Percentiles rank a stretch among this genome's conserved stretches.
phyloP scores from a whole-genome alignment of 2,797 vertebrate species.

The Gallinago nigripennis region DNA sequence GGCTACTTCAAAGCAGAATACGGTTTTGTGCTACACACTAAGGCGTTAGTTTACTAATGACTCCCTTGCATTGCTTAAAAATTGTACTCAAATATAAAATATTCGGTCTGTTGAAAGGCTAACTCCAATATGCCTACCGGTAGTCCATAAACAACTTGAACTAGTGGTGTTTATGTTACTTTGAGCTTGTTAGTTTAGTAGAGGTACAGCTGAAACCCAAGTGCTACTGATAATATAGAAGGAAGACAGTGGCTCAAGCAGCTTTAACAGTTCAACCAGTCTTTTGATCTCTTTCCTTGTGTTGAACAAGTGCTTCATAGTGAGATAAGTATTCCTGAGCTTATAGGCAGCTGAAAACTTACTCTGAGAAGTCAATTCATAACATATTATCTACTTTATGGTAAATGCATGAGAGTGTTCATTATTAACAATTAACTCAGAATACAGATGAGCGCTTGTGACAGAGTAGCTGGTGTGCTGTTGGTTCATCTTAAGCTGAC shows the following conservation, averaged over 20 bases:
- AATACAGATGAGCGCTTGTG: not conserved
- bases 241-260: not conserved
- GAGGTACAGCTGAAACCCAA: not conserved
- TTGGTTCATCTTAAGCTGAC: not conserved
- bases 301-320: fast-evolving
- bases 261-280: not conserved
- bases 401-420: not conserved
- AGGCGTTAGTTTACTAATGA: not conserved
- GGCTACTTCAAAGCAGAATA: not conserved
- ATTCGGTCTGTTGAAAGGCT: not conserved
- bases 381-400: not conserved
- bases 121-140: not conserved
- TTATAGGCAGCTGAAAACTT: not conserved
- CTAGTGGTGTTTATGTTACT: not conserved
- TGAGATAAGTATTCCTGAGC: not conserved
- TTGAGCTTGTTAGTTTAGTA: not conserved
- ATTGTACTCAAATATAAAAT: not conserved
- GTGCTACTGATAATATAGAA: not conserved
- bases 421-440: not conserved
- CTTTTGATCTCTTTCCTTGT: not conserved
- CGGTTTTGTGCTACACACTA: not conserved
- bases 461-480: not conserved
- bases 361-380: not conserved
- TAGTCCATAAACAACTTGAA: not conserved
- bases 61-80: not conserved